Conservation (phyloP, 2,888 invertebrate genomes). For the Diaprepes abbreviatus region DNA sequence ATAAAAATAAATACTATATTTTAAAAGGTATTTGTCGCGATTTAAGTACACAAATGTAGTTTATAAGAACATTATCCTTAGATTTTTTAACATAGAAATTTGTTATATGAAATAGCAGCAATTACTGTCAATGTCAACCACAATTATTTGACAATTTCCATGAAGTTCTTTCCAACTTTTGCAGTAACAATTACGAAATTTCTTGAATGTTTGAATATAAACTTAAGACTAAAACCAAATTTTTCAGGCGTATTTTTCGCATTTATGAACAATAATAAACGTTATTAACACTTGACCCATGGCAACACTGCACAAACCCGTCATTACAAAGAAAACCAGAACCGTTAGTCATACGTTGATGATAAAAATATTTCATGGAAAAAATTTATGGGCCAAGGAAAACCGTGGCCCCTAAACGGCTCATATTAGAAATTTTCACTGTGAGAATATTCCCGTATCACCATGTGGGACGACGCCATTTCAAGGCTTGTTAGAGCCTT, state of each 20-base stretch:
- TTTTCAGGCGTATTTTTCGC: slow-evolving; percentile 18
- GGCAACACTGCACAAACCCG: slow-evolving; percentile 56
- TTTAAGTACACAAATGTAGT: too few species aligned
- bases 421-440: slow-evolving; percentile 25
- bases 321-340: slow-evolving; percentile 45
- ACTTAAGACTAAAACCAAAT: neutral
- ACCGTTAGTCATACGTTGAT: slow-evolving; percentile 43
- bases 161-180: neutral
- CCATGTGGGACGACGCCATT: slow-evolving; percentile 83
- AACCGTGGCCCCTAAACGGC: neutral
- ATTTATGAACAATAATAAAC: slow-evolving; percentile 39
- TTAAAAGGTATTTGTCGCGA: too few species aligned
- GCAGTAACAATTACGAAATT: neutral
- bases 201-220: neutral
- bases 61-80: neutral
- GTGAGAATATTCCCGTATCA: slow-evolving; percentile 57
- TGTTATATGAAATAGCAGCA: neutral
- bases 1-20: too few species aligned
- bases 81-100: neutral
- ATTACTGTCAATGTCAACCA: slow-evolving; percentile 29
- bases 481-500: slow-evolving; percentile 73
- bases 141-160: slow-evolving; percentile 5
- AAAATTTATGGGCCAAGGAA: slow-evolving; percentile 14
- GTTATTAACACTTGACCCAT: slow-evolving; percentile 39
- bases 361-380: slow-evolving; percentile 50